These are phyloP conservation scores for Lindbergichthys nudifrons DNA, from an alignment of 2,797 vertebrate species.

Conservation along the genomic window DNA sequence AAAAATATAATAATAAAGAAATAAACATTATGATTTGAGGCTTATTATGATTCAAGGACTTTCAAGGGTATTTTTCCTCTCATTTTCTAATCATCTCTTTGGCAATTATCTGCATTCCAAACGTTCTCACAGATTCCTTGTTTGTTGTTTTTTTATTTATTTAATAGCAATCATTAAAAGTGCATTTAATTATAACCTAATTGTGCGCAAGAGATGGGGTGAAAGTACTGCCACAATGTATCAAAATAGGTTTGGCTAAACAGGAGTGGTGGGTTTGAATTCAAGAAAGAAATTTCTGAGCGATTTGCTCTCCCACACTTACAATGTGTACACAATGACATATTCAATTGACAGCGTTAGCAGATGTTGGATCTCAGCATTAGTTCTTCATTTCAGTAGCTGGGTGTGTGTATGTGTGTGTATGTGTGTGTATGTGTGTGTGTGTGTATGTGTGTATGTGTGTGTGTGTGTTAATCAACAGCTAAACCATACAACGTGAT, in stretches of 20 bases:
- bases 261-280: conserved; percentile 47
- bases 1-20: conserved; percentile 58
- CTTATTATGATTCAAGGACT: conserved; percentile 83
- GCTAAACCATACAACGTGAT: conserved; percentile 62
- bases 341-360: conserved; percentile 27
- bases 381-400: conserved; percentile 15
- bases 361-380: conserved; percentile 48
- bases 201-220: conserved; percentile 47
- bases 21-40: conserved; percentile 78
- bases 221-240: conserved; percentile 49
- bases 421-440: conserved; percentile 28
- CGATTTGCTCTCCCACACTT: conserved; percentile 3
- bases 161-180: conserved; percentile 74
- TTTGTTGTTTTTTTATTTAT: conserved; percentile 61
- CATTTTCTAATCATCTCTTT: conserved; percentile 77
- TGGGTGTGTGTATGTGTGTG: conserved; percentile 9
- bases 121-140: conserved; percentile 68
- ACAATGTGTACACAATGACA: conserved; percentile 20
- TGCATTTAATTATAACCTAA: conserved; percentile 80
- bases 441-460: conserved; percentile 45
- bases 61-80: conserved; percentile 74
- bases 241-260: conserved; percentile 59
- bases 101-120: conserved; percentile 79
- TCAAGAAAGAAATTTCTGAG: conserved; percentile 37
- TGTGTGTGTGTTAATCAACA: conserved; percentile 66